Conservation (phyloP, 2,113 vertebrate species). For the Prunella fulvescens region DNA sequence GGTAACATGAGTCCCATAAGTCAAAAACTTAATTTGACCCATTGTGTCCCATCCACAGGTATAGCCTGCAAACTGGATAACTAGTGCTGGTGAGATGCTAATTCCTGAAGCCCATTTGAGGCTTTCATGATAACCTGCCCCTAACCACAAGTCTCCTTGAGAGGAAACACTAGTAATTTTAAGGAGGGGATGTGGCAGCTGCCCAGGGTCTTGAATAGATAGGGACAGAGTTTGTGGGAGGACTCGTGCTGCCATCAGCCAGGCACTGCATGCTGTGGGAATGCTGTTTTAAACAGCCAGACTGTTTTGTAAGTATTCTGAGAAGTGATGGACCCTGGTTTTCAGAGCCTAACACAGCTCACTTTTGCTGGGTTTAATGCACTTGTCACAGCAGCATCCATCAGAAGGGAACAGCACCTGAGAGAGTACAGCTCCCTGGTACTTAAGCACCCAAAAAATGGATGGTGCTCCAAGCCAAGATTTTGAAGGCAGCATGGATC, state of each 20-base stretch:
- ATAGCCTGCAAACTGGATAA: neutral
- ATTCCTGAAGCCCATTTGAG: neutral
- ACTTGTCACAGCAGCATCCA: neutral
- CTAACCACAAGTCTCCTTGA: neutral
- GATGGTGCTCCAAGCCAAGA: neutral
- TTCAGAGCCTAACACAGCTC: neutral
- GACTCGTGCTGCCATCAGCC: neutral
- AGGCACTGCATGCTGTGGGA: neutral
- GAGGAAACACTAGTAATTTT: neutral
- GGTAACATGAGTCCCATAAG: neutral
- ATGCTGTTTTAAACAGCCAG: neutral
- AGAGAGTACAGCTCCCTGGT: neutral
- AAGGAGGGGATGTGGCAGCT: neutral
- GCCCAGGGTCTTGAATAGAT: neutral
- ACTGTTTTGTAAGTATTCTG: neutral
- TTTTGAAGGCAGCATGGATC: neutral
- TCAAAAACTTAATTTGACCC: neutral
- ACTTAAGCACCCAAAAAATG: neutral
- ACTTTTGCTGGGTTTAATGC: neutral
- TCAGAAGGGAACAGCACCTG: neutral
- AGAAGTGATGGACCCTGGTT: neutral
- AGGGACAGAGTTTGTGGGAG: neutral
- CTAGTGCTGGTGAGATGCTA: accelerated
- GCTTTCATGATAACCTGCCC: neutral
- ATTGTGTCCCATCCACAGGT: neutral